Evolutionary conservation across 2,888 invertebrate genomes (phyloP), one percentile per base, ranked within the genome.

Genomic region (Ophioninae sp.): DNA sequence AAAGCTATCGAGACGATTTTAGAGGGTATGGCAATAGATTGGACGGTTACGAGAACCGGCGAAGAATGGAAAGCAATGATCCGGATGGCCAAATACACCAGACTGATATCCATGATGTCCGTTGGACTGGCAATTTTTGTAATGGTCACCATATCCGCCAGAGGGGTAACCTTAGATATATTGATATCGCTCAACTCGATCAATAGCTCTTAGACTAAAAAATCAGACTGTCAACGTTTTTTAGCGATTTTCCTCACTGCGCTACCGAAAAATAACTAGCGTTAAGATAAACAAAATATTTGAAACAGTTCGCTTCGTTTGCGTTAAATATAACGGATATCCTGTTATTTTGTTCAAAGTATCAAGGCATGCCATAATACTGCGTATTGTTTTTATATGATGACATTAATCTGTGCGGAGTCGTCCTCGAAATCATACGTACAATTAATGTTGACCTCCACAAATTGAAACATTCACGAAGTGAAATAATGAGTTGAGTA

Each of bases 71-170:
- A 62, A 8, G 76, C 79, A 21, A 87, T 88, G 87, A 72, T 87
- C 78, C 73, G 62, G 17, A 85, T 65, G 10, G 88, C 87, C 2
- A 85, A 72, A 69, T 78, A 80, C 10, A 85, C 83, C 37, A 83
- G 88, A 82, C 76, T 82, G 0, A 83, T 88, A 44, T 86, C 86
- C 3, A 79, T 87, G n/a, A 79, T 81, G 7, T 86, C 85, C 8
- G 79, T 86, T 7, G 41, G 86, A 13, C 59, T 89, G 21, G 87
- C 87, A 3, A 81, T 85, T 7, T 37, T 39, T 0, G 87, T 87
- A 85, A 79, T 76, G 57, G 7, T 79, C 61, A 69, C 73, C 20
- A 81, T 82, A 57, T 69, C 80, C 2, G 23, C 70, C n/a, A 64
- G 72, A 37, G 21, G 81, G 79, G 84, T 84, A 84, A 79, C 50